Conservation (phyloP, 2,797 vertebrate species). For the Enteromius argenteus region DNA sequence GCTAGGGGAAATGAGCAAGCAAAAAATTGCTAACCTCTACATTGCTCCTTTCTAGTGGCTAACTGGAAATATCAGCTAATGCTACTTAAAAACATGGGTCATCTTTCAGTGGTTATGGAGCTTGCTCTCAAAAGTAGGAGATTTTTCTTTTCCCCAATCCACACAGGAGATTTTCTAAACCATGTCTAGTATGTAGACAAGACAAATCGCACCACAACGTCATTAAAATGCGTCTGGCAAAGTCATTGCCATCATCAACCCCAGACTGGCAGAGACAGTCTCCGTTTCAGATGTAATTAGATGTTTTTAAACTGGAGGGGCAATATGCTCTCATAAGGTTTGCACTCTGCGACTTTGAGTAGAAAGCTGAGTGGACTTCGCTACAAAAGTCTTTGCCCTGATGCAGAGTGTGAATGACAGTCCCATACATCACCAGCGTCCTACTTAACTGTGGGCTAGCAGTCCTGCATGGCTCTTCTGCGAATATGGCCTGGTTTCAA, state of each 20-base stretch:
- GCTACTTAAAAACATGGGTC: conserved; percentile 44
- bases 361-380: conserved; percentile 33
- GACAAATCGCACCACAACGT: conserved; percentile 33
- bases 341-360: conserved; percentile 28
- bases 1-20: conserved; percentile 29
- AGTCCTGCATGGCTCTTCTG: conserved; percentile 39
- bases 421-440: conserved; percentile 51
- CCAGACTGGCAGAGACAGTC: conserved; percentile 33
- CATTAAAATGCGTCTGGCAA: conserved; percentile 37
- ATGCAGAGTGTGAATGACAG: conserved; percentile 21
- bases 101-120: conserved; percentile 42
- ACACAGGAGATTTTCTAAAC: background rate
- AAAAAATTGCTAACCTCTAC: conserved; percentile 31
- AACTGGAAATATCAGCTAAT: conserved; percentile 45
- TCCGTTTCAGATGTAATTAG: conserved; percentile 29
- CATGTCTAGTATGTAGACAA: conserved; percentile 10
- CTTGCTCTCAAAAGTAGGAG: conserved; percentile 5
- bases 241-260: conserved; percentile 30
- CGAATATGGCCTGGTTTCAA: conserved; percentile 57
- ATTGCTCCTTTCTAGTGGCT: conserved; percentile 36
- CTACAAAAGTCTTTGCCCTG: conserved; percentile 34
- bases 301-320: conserved; percentile 29
- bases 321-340: conserved; percentile 21
- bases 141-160: background rate
- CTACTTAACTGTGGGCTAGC: conserved; percentile 53